A percentile compares a stretch with the other conserved stretches of the same genome.
These are phyloP conservation scores for Platycercus adscitus DNA, from an alignment of 2,113 vertebrate genomes.

Conservation along the genomic window DNA sequence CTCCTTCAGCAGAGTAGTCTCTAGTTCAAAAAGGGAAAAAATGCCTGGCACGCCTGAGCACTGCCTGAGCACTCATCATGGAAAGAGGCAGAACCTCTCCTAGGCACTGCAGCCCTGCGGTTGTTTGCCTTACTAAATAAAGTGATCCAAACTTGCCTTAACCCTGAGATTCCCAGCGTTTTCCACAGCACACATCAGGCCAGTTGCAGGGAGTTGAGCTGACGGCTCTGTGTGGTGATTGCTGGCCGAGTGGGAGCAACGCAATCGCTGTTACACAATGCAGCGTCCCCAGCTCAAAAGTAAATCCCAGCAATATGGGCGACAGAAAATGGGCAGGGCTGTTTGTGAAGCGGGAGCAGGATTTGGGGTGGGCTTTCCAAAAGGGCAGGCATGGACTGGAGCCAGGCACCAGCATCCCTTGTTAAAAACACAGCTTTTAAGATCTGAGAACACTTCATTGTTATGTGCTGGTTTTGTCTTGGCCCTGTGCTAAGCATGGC, in stretches of 20 bases:
- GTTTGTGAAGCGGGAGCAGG: background rate
- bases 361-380: background rate
- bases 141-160: conserved; percentile 10
- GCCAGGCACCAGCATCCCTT: background rate
- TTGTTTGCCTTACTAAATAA: conserved; percentile 45
- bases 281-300: background rate
- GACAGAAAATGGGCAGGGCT: background rate
- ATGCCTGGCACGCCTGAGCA: conserved; percentile 5
- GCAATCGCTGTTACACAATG: accelerated
- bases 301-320: background rate
- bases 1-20: background rate
- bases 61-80: conserved; percentile 21
- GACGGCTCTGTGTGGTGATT: accelerated
- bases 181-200: background rate
- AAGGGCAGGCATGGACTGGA: background rate
- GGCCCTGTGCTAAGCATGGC: background rate
- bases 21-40: conserved; percentile 51
- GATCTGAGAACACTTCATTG: background rate
- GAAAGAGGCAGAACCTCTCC: conserved; percentile 38
- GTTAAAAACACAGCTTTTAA: background rate
- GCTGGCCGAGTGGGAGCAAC: background rate
- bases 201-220: background rate
- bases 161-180: background rate
- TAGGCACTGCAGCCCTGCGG: background rate
- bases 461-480: background rate